phyloP scores from a whole-genome alignment of 2,888 invertebrate genomes.

The Pocota personata region DNA sequence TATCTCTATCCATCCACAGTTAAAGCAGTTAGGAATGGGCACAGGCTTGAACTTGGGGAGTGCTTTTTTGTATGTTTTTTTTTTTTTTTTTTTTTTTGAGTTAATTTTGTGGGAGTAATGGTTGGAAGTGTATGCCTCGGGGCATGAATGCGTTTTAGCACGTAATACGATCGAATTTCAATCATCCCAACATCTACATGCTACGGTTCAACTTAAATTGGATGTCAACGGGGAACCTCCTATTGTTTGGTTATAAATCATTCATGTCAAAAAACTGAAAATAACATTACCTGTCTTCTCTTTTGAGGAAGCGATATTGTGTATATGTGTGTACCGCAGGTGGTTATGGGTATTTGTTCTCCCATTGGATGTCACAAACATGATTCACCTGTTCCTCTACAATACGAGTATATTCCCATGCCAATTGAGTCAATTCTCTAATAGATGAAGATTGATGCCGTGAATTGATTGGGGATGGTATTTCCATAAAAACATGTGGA shows the following conservation, averaged over 20 bases:
- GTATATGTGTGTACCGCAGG: neutral
- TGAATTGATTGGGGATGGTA: neutral
- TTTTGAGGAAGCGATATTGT: neutral
- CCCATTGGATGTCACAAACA: neutral
- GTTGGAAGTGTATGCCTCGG: neutral
- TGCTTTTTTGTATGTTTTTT: neutral
- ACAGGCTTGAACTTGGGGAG: conserved; percentile 35
- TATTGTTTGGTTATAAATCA: conserved; percentile 21
- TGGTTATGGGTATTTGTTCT: neutral
- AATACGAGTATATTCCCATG: neutral
- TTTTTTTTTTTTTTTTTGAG: neutral
- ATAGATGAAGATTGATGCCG: conserved; percentile 27
- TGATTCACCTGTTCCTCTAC: neutral
- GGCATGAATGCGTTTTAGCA: conserved; percentile 24
- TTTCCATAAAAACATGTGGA: neutral
- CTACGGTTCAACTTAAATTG: conserved; percentile 29
- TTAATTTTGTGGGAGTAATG: conserved; percentile 12
- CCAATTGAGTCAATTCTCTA: neutral
- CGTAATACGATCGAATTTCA: conserved; percentile 25
- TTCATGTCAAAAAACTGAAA: neutral
- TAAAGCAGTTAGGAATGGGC: neutral
- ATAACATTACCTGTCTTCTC: neutral
- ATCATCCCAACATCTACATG: conserved; percentile 14
- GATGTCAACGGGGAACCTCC: neutral
- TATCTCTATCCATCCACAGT: neutral